phyloP scores from a whole-genome alignment of 2,888 invertebrate species.

The Notodonta ziczac region DNA sequence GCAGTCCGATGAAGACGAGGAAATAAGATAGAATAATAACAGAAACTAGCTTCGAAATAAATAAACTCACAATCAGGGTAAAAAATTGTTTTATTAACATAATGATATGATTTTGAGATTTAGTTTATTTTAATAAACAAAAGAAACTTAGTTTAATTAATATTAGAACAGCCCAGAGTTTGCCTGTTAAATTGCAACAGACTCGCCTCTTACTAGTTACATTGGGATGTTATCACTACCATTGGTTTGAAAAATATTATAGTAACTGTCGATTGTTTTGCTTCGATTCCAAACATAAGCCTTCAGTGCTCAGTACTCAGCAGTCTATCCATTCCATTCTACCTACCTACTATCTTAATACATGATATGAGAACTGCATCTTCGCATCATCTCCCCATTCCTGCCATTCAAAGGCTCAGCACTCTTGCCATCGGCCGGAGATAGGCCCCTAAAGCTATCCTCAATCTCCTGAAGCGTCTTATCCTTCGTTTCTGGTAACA shows the following conservation, averaged over 20 bases:
- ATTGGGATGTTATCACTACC: background rate
- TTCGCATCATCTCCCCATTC: conserved; percentile 56
- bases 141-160: background rate
- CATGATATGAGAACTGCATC: conserved; percentile 71
- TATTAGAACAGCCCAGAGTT: background rate
- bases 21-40: conserved; percentile 17
- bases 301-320: too few species aligned
- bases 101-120: conserved; percentile 3
- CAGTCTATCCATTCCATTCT: background rate
- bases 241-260: too few species aligned
- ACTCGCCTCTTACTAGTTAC: background rate
- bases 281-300: too few species aligned
- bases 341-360: conserved; percentile 45
- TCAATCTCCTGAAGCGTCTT: conserved; percentile 88
- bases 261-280: too few species aligned
- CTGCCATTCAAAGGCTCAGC: conserved; percentile 57
- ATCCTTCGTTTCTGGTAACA: conserved; percentile 88
- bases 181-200: background rate
- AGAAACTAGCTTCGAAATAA: conserved; percentile 27
- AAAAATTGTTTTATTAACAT: conserved; percentile 1
- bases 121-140: conserved; percentile 4
- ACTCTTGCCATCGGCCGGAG: conserved; percentile 52
- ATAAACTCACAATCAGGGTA: background rate
- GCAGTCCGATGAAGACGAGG: background rate
- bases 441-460: conserved; percentile 72